Base-by-base conservation (phyloP, 2,797 vertebrate species). In the Rhyacichthys aspro region DNA sequence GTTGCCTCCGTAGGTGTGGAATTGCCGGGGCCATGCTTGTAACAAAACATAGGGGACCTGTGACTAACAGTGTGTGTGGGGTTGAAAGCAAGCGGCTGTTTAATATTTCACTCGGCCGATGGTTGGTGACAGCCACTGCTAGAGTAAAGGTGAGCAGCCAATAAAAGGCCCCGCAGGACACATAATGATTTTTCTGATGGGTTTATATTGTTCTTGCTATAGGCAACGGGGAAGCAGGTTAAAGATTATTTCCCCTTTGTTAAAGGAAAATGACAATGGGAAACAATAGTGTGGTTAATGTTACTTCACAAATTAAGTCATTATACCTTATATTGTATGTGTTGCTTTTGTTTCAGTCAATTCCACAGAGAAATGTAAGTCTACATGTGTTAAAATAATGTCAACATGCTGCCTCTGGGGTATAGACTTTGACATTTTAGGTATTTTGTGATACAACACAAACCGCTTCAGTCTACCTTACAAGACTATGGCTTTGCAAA, bases 21-120 rank as follows among this genome's bases (percentile, higher is more conserved):
- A 50, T 82, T 78, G 55, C 72, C 42, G 42, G 10, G 47, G 41
- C 17, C 18, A 74, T 54, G 50, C 55, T 39, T 1, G 43, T 7
- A 56, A 74, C 55, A 68, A 78, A 70, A 66, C 46, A 41, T 15
- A 41, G 32, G 49, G 55, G 43, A 36, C n/a, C 2, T 49, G 9
- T 48, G 48, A 41, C 45, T 50, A n/a, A 15, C 19, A 23, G 52
- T 42, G 43, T 36, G 46, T 46, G 64, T 64, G 46, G 45, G 66
- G 33, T 10, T 45, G 54, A 59, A 45, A 55, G 3, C 44, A 68
- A 11, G 36, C 14, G n/a, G 44, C 56, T 76, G 70, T 82, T 86
- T 43, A 82, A 88, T 83, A 74, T 87, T 85, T 86, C 53, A 79
- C 65, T 28, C 50, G 37, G 63, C 55, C 52, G 61, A 62, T 4